phyloP scores from a whole-genome alignment of 2,888 invertebrate genomes.

The Sesamia inferens region DNA sequence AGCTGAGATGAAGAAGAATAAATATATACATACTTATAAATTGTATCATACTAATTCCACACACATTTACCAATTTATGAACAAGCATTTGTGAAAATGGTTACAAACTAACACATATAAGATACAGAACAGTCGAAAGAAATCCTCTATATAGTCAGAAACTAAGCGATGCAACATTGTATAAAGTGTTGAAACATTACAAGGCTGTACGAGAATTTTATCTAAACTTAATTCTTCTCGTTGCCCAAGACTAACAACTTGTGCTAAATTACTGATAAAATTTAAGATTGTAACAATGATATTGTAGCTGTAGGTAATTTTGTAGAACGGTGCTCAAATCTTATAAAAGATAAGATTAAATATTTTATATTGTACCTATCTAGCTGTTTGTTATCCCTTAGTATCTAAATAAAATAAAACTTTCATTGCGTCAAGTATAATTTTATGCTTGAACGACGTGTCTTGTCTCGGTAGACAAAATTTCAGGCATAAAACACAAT shows the following conservation, averaged over 20 bases:
- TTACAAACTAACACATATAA: not conserved
- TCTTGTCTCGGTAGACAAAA: not conserved
- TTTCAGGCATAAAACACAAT: not conserved
- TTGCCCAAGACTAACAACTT: conserved; percentile 34
- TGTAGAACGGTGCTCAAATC: not conserved
- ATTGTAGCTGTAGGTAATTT: not conserved
- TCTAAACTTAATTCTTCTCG: conserved; percentile 34
- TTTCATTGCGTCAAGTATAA: not conserved
- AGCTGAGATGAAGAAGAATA: too few species aligned
- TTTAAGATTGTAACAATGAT: conserved; percentile 11
- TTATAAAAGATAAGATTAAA: too few species aligned
- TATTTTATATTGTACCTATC: too few species aligned
- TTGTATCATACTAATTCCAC: too few species aligned
- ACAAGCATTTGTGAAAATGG: not conserved
- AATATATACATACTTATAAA: too few species aligned
- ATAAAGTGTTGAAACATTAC: conserved; percentile 26
- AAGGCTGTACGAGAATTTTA: conserved; percentile 45
- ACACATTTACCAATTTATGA: not conserved
- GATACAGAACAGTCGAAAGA: not conserved
- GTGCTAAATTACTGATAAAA: conserved; percentile 25
- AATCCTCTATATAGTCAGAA: conserved; percentile 22
- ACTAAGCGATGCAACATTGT: conserved; percentile 41
- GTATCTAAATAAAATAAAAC: too few species aligned
- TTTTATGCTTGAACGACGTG: not conserved
- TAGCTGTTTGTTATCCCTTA: too few species aligned